Percentiles rank a stretch among this genome's conserved stretches.
Evolutionary conservation across 2,113 vertebrate genomes (phyloP).

Genomic region (Neodontobutis hainanensis): DNA sequence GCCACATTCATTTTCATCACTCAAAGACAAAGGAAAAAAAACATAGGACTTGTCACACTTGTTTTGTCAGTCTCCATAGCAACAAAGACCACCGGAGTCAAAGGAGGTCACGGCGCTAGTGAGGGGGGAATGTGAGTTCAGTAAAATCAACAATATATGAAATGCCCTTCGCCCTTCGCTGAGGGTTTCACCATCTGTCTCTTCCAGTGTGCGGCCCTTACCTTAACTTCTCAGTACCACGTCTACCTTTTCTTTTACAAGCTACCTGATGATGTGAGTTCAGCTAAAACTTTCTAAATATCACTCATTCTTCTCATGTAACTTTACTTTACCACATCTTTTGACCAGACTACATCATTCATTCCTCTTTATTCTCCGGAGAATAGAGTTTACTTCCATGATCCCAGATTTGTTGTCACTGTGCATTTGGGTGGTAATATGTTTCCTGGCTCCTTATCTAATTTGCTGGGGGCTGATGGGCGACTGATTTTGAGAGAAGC

Average conservation of each 20-base stretch:
- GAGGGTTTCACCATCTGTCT: constrained; percentile 13
- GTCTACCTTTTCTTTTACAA: background rate
- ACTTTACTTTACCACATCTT: constrained; percentile 25
- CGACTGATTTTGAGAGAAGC: constrained; percentile 39
- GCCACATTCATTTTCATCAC: constrained; percentile 72
- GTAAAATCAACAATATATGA: constrained; percentile 57
- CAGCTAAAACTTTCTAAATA: constrained; percentile 2
- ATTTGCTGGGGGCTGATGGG: constrained; percentile 47
- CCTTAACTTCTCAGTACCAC: background rate
- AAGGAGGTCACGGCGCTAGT: constrained; percentile 60
- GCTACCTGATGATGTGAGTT: too few relatives aligned
- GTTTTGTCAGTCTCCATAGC: constrained; percentile 72
- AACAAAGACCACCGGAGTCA: constrained; percentile 62
- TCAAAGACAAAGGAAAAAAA: constrained; percentile 25
- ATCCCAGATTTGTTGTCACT: constrained; percentile 61
- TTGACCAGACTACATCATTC: constrained; percentile 42
- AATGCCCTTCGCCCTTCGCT: constrained; percentile 37
- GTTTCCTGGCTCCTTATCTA: constrained; percentile 56
- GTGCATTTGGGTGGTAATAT: constrained; percentile 53
- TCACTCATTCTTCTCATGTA: constrained; percentile 27
- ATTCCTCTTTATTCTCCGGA: constrained; percentile 54
- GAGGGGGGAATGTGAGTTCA: constrained; percentile 59
- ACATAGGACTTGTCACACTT: constrained; percentile 57
- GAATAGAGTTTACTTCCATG: constrained; percentile 55
- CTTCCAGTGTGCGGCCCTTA: constrained; percentile 24